A percentile compares a stretch with the other conserved stretches of the same genome.
Evolutionary conservation across 1,140 invertebrate genomes (phyloP).

Genomic region (Papilio polyxenes): DNA sequence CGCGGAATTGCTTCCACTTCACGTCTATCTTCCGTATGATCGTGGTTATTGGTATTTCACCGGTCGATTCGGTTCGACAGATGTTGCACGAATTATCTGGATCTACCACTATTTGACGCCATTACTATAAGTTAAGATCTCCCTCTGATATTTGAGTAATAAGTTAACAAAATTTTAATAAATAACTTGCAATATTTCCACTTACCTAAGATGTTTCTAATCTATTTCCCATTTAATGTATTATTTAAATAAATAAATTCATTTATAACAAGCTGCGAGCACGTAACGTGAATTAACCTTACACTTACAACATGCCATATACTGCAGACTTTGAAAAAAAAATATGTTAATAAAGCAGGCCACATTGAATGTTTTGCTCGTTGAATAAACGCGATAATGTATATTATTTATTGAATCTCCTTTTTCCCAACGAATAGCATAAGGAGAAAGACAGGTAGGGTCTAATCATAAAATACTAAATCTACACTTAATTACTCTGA

Average conservation of each 20-base stretch:
- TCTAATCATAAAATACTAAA: too few relatives aligned
- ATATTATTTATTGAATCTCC: constrained; percentile 15
- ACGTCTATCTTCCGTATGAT: too few relatives aligned
- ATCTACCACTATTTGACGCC: too few relatives aligned
- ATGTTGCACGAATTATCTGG: too few relatives aligned
- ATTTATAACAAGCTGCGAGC: constrained; percentile 21
- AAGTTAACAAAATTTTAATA: background rate
- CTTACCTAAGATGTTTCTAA: background rate
- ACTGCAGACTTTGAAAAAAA: constrained; percentile 31
- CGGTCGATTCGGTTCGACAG: too few relatives aligned
- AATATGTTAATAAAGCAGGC: constrained; percentile 26
- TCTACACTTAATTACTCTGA: too few relatives aligned
- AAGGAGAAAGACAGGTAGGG: too few relatives aligned
- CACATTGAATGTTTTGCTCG: background rate
- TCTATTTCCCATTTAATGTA: constrained; percentile 11
- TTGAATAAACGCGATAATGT: constrained; percentile 17
- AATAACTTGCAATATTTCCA: background rate
- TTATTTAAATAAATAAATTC: background rate
- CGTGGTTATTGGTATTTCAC: too few relatives aligned
- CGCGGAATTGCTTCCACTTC: too few relatives aligned
- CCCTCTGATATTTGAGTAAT: background rate
- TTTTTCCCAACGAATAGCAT: background rate
- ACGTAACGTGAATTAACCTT: constrained; percentile 23
- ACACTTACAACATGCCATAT: constrained; percentile 15
- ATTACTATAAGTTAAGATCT: too few relatives aligned